Conservation (phyloP, 2,113 vertebrate genomes). For the Bos indicus region DNA sequence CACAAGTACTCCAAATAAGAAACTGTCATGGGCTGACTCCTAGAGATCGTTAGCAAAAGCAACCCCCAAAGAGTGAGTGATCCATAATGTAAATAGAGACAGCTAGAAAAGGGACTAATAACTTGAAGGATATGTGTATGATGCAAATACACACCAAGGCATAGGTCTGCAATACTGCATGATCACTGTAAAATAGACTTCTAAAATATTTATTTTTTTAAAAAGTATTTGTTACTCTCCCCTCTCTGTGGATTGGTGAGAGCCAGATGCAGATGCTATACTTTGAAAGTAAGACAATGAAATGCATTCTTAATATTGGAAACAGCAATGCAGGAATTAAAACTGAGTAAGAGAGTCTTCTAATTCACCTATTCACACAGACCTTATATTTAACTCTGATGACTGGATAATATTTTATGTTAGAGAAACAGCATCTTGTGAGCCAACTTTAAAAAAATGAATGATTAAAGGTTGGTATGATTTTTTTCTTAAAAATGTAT, state of each 20-base stretch:
- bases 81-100: not conserved
- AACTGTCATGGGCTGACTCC: not conserved
- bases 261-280: not conserved
- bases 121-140: not conserved
- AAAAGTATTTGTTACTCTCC: constrained; percentile 7
- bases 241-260: not conserved
- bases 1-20: not conserved
- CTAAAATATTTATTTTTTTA: constrained; percentile 55
- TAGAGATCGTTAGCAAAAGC: not conserved
- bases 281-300: constrained; percentile 27
- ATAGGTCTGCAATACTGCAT: not conserved
- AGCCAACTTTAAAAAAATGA: not conserved
- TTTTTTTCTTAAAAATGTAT: not conserved
- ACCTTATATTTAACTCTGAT: not conserved
- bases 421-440: not conserved
- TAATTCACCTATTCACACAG: not conserved
- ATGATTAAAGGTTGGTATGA: not conserved
- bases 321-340: not conserved
- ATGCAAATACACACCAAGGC: not conserved
- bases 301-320: constrained; percentile 5
- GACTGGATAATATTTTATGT: not conserved
- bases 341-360: not conserved
- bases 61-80: not conserved
- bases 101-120: not conserved
- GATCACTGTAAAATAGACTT: constrained; percentile 43